Evolutionary conservation across 1,140 invertebrate genomes (phyloP).

Genomic region (Procambarus virginalis): DNA sequence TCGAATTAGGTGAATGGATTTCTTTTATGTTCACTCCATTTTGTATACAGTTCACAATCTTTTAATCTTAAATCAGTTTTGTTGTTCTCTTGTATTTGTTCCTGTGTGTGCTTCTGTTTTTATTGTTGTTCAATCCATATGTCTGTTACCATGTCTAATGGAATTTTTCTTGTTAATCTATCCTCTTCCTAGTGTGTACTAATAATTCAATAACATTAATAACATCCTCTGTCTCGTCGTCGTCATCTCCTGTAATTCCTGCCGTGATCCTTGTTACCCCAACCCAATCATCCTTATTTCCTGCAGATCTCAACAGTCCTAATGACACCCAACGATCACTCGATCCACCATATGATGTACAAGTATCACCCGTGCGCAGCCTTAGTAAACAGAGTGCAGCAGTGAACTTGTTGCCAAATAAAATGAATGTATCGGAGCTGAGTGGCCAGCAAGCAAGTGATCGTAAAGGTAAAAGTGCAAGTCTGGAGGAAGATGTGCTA

Average conservation of each 20-base stretch:
- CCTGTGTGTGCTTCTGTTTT: no score
- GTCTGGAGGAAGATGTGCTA: conserved; percentile 17
- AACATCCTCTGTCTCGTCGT: background rate
- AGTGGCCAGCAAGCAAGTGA: conserved; percentile 33
- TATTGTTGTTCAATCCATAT: no score
- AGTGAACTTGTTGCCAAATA: conserved; percentile 49
- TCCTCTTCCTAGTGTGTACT: background rate
- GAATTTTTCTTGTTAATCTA: background rate
- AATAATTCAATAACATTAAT: conserved; percentile 32
- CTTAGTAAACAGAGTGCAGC: conserved; percentile 29
- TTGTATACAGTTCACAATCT: no score
- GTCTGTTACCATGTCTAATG: background rate
- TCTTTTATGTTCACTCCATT: no score
- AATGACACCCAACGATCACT: conserved; percentile 1
- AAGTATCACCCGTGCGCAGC: conserved; percentile 25
- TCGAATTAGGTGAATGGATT: no score
- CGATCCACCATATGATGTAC: conserved; percentile 1
- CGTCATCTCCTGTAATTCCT: background rate
- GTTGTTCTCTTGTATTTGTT: no score
- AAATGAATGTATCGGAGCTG: conserved; percentile 49
- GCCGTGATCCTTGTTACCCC: conserved; percentile 11
- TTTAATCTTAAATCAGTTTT: no score
- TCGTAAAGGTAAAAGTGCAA: background rate
- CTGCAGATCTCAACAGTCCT: conserved; percentile 24
- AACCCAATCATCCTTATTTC: background rate